Base-by-base conservation (phyloP, 23 tunicate species). In the Botrylloides violaceus region DNA sequence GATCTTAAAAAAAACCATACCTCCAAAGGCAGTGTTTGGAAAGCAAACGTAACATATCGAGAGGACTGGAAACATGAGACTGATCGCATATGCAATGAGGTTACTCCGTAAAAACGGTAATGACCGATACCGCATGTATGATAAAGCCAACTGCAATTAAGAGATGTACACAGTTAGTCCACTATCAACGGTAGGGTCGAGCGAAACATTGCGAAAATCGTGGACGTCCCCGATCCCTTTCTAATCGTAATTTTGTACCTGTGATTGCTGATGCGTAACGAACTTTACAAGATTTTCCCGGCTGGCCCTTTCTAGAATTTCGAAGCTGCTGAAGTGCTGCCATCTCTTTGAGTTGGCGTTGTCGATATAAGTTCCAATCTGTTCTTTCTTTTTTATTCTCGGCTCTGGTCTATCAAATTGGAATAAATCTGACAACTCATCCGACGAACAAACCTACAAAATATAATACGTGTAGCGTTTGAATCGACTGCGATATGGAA, bases 251-350 rank as follows among this genome's bases (percentile, higher is more conserved):
- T 43, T 15, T 9, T 15, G 19, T 75, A 88, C 96, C 83, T 88
- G 96, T 18, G 96, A 77, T 32, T 88, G 65, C 28, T 48, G 87
- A 65, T 88, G 96, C 21, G 88, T 88, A 1, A 88, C 96, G 38
- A 88, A 88, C 29, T 64, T 78, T 3, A 49, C 43, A 29, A 88
- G 53, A 29, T 73, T 58, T 15, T 76, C 47, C 9, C 81, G 76
- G 74, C 84, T 66, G 34, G 96, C 88, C 49, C 34, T 39, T 4
- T 88, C 88, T 59, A 88, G 34, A 6, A 88, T 39, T 25, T 64
- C 36, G 29, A 68, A 37, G 5, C 74, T 68, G 56, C 37, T 43
- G 18, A 39, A 21, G 4, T 32, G 58, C 37, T 38, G 6, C 36
- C 58, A 68, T 9, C 74, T 35, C 25, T 39, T 37, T 43, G 15